Conservation (phyloP, 2,888 invertebrate species). For the Stenodema calcarata region DNA sequence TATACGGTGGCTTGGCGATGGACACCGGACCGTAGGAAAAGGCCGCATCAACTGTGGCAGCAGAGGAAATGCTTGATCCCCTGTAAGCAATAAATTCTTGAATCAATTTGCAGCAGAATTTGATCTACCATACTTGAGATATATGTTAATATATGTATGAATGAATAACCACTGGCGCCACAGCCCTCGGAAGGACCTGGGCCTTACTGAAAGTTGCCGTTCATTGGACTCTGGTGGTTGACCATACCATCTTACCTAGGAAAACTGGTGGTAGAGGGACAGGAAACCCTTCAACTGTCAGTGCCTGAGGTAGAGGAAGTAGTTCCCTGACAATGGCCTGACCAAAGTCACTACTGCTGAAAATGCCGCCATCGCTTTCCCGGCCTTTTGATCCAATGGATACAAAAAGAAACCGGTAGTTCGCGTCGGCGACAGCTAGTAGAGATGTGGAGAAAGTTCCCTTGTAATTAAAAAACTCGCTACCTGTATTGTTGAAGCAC, state of each 20-base stretch:
- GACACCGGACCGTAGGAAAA: conserved; percentile 27
- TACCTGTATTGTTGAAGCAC: background rate
- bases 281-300: background rate
- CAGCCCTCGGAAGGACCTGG: too few species aligned
- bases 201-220: background rate
- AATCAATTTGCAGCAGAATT: too few species aligned
- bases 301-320: background rate
- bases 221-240: background rate
- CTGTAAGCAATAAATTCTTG: too few species aligned
- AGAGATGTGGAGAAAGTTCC: background rate
- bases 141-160: too few species aligned
- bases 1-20: conserved; percentile 49
- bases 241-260: background rate
- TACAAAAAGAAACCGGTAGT: background rate
- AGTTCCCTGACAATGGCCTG: background rate
- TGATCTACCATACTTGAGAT: background rate
- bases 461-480: conserved; percentile 12
- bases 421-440: background rate
- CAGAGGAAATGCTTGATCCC: conserved; percentile 57
- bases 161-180: background rate
- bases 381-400: background rate
- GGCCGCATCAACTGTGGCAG: conserved; percentile 55
- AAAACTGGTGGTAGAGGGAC: too few species aligned
- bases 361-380: conserved; percentile 10
- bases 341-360: background rate